Conservation (phyloP, 2,113 vertebrate species). For the Gambusia holbrooki region DNA sequence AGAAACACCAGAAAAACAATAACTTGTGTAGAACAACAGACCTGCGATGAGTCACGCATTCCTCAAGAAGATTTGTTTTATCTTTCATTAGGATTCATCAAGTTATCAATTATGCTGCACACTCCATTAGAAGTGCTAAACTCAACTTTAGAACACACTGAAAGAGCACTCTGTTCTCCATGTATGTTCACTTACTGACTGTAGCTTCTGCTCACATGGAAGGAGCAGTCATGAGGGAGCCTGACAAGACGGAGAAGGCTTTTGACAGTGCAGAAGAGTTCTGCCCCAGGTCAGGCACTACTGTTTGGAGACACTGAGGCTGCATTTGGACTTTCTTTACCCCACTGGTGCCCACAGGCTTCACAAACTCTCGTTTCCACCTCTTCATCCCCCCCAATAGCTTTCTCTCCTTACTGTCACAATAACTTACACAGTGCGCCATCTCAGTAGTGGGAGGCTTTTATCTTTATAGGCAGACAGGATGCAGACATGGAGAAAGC, state of each 20-base stretch:
- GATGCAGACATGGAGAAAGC: constrained; percentile 54
- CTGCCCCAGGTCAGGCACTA: constrained; percentile 2
- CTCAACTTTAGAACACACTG: neutral
- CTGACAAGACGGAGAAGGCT: constrained; percentile 30
- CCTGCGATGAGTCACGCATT: neutral
- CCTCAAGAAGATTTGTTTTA: neutral
- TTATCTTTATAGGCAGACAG: constrained; percentile 64
- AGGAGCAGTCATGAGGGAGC: constrained; percentile 24
- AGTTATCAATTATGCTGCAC: neutral
- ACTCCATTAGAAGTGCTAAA: neutral
- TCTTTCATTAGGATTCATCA: neutral
- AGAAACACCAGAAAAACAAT: neutral
- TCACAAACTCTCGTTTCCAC: constrained; percentile 33
- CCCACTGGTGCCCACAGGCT: constrained; percentile 47
- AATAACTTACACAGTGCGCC: constrained; percentile 57
- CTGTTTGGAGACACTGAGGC: constrained; percentile 15
- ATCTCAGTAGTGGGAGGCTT: constrained; percentile 59
- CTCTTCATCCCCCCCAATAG: constrained; percentile 25
- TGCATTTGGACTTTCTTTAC: constrained; percentile 44
- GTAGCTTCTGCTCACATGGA: constrained; percentile 10
- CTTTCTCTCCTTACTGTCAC: constrained; percentile 54
- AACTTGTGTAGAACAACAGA: neutral
- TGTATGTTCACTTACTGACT: neutral
- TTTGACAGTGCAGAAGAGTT: constrained; percentile 32
- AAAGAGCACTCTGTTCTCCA: neutral